These are phyloP conservation scores for Lasius fuliginosus DNA, from an alignment of 2,888 invertebrate species.

Conservation along the genomic window DNA sequence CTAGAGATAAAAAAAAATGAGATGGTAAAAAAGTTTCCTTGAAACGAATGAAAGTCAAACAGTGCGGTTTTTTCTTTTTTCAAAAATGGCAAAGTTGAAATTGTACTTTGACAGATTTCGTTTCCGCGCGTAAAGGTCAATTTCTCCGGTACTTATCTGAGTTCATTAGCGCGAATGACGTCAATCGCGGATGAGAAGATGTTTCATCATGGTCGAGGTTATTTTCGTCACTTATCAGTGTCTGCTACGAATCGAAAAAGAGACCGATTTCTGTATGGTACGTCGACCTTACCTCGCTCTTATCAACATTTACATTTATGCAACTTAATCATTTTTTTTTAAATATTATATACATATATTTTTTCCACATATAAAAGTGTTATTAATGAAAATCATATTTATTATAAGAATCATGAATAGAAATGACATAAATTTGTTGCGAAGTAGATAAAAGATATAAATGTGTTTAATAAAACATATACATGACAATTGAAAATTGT, in stretches of 20 bases:
- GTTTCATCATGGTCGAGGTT: constrained; percentile 24
- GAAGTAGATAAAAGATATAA: neutral
- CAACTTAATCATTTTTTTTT: neutral
- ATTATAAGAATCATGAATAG: neutral
- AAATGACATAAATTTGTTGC: neutral
- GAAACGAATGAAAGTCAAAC: too few species aligned
- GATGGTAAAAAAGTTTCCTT: neutral
- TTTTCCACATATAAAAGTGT: neutral
- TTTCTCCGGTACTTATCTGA: neutral
- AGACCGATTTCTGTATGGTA: neutral
- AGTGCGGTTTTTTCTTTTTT: neutral
- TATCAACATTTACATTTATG: neutral
- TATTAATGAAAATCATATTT: neutral
- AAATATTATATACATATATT: neutral
- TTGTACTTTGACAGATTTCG: neutral
- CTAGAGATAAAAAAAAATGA: neutral
- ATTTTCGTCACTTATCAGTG: constrained; percentile 27
- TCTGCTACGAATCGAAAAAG: constrained; percentile 1
- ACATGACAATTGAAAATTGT: neutral
- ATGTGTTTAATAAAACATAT: neutral
- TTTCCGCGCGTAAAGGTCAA: neutral
- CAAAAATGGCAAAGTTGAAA: neutral
- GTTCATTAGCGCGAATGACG: constrained; percentile 27
- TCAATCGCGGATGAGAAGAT: neutral
- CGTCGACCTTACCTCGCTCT: neutral